Evolutionary conservation across 2,113 vertebrate species (phyloP).

Genomic region (Tragulus kanchil): DNA sequence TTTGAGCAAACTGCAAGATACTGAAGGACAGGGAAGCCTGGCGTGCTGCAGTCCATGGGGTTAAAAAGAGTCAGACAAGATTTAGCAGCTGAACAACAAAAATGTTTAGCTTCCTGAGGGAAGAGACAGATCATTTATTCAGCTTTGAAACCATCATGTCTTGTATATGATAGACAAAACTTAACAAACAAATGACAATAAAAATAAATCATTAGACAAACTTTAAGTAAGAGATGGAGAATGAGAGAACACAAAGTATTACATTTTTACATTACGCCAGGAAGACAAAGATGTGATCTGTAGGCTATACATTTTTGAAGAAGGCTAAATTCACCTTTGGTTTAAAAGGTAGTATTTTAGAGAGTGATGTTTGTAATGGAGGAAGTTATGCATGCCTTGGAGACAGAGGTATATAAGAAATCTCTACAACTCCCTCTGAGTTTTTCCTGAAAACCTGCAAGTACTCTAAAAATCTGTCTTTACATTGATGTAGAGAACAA

Average conservation of each 20-base stretch:
- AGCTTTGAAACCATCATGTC: background rate
- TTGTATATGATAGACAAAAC: background rate
- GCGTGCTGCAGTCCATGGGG: background rate
- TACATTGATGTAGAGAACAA: background rate
- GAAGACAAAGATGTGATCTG: background rate
- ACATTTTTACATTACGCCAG: background rate
- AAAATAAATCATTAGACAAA: slow-evolving; percentile 1
- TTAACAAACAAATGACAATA: slow-evolving; percentile 1
- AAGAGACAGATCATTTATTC: background rate
- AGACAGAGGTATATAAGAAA: background rate
- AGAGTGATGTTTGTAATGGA: background rate
- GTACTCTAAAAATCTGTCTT: background rate
- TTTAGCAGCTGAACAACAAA: background rate
- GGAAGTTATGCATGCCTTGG: background rate
- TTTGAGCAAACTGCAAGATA: background rate
- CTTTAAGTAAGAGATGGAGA: background rate
- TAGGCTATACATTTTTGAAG: background rate
- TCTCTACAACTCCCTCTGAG: background rate
- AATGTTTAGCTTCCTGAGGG: background rate
- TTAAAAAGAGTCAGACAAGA: background rate
- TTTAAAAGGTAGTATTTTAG: background rate
- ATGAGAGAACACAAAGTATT: background rate
- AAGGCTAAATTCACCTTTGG: background rate
- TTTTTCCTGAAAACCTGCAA: background rate
- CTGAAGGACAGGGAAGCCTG: background rate